Percentiles rank a stretch among this genome's conserved stretches.
Evolutionary conservation across 2,888 invertebrate genomes (phyloP).

Genomic region (Xanthia icteritia): DNA sequence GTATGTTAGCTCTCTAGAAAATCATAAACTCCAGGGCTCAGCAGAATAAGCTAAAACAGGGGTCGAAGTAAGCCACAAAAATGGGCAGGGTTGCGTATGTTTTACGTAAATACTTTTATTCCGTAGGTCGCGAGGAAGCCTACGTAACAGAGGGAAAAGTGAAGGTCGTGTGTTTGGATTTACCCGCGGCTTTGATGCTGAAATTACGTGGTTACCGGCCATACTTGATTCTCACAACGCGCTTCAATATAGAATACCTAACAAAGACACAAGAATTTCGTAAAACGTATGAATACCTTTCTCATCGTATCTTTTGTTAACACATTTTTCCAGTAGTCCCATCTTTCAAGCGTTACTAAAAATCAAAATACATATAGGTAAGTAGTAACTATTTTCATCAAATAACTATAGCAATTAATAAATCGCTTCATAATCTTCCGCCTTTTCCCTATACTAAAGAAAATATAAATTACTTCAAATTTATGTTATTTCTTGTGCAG

Average conservation of each 20-base stretch:
- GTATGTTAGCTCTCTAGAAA: slow-evolving; percentile 9
- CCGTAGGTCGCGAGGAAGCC: slow-evolving; percentile 83
- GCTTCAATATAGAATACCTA: slow-evolving; percentile 70
- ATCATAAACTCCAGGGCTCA: slow-evolving; percentile 29
- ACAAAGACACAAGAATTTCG: slow-evolving; percentile 74
- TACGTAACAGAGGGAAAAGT: slow-evolving; percentile 81
- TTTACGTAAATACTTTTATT: slow-evolving; percentile 49
- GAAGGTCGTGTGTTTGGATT: slow-evolving; percentile 82
- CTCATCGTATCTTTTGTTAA: neutral
- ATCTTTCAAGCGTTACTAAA: neutral
- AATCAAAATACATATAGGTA: neutral
- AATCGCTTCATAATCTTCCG: neutral
- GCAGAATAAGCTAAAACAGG: slow-evolving; percentile 36
- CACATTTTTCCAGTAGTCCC: too few relatives aligned
- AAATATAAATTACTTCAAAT: neutral
- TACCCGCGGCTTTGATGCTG: slow-evolving; percentile 83
- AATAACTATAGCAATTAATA: neutral
- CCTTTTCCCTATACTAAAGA: neutral
- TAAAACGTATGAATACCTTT: slow-evolving; percentile 73
- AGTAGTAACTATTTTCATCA: neutral
- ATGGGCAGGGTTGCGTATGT: slow-evolving; percentile 21
- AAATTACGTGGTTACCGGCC: slow-evolving; percentile 83
- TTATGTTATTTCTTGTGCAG: slow-evolving; percentile 19
- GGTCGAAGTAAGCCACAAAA: slow-evolving; percentile 43
- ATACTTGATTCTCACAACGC: slow-evolving; percentile 83